Evolutionary conservation across 2,113 vertebrate species (phyloP), one percentile per base, ranked within the genome.

Genomic region (Calidris pygmaea): DNA sequence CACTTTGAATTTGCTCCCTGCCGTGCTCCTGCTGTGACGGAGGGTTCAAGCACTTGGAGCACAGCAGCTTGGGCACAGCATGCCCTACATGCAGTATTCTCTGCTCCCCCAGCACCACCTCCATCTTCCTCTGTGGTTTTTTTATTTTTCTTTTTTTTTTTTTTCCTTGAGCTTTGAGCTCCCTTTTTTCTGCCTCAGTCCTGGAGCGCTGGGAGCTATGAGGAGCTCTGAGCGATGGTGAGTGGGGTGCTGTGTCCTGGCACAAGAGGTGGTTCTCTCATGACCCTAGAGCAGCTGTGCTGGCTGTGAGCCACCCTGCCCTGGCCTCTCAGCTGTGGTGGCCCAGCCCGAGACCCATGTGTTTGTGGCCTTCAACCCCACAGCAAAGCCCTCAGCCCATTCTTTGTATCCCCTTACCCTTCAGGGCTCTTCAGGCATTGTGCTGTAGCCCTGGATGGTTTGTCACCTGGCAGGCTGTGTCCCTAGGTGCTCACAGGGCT

Each of bases 201-300:
- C 35, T 73, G 35, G 53, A 26, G 48, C 0, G 0, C 39, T 83
- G 83, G 34, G 41, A 78, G 27, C 73, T 0, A 0, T 3, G 47
- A 0, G 1, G 62, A 62, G 22, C 75, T 59, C 11, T 39, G 43
- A 29, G 20, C 1, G 2, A 4, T 1, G 55, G n/a, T 29, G 22
- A 41, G 74, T 8, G 20, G 27, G 6, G 30, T 47, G 26, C 37
- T 35, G 50, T 52, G 29, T 62, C 32, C n/a, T 85, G 58, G 30
- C 27, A 32, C 11, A 7, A 32, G 60, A 62, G 32, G 34, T 67
- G 52, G 3, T 71, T 58, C 24, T 89, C 23, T 23, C 8, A 1
- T 2, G 9, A 27, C 20, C 34, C 66, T 17, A 23, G 29, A 16
- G 23, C 22, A 62, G 22, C 47, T 60, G 39, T 35, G n/a, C 14